Conservation (phyloP, 2,888 invertebrate species). For the Branchellion lobata region DNA sequence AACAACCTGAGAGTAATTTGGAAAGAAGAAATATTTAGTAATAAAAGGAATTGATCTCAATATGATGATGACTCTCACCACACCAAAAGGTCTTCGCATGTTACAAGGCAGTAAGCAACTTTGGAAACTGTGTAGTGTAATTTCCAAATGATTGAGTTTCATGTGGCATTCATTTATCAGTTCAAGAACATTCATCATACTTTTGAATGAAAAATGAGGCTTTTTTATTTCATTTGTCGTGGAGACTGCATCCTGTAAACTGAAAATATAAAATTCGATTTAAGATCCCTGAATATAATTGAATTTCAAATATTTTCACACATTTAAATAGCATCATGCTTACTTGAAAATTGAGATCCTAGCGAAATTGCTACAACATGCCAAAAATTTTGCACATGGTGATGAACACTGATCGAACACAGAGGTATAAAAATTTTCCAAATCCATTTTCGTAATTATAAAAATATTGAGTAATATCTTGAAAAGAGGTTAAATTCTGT, state of each 20-base stretch:
- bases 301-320: not conserved
- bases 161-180: no score
- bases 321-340: not conserved
- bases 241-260: not conserved
- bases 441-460: not conserved
- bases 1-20: no score
- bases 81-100: not conserved
- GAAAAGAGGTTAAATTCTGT: no score
- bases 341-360: conserved; percentile 10
- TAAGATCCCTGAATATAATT: no score
- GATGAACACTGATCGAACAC: conserved; percentile 6
- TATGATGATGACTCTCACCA: not conserved
- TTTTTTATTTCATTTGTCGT: not conserved
- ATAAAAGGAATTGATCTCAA: no score
- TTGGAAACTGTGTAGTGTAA: not conserved
- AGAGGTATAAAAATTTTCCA: conserved; percentile 21
- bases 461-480: no score
- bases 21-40: no score
- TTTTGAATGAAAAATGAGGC: conserved; percentile 1
- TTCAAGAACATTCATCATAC: not conserved
- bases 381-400: conserved; percentile 12
- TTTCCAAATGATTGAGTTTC: no score
- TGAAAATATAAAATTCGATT: no score
- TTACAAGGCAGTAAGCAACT: not conserved
- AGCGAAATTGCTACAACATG: conserved; percentile 21